Conservation (phyloP, 2,797 vertebrate species). For the Pterois miles region DNA sequence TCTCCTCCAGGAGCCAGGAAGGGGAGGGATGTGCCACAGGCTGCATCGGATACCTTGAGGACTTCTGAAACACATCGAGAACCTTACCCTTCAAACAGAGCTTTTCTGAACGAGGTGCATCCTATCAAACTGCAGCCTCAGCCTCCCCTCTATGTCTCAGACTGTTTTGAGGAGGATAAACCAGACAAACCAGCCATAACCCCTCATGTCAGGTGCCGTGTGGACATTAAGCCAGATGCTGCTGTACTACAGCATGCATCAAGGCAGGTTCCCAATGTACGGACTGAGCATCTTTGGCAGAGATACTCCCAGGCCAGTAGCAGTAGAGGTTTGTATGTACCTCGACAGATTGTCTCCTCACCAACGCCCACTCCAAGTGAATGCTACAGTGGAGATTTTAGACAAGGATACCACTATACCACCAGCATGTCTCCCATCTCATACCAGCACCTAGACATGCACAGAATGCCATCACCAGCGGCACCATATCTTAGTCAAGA, state of each 20-base stretch:
- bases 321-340: slow-evolving; percentile 87
- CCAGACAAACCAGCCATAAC: slow-evolving; percentile 79
- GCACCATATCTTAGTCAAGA: slow-evolving; percentile 85
- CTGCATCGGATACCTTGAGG: slow-evolving; percentile 76
- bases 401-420: slow-evolving; percentile 83
- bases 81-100: slow-evolving; percentile 80
- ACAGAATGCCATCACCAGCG: slow-evolving; percentile 84
- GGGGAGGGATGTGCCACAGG: slow-evolving; percentile 81
- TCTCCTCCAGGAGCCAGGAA: slow-evolving; percentile 81
- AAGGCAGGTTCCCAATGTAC: slow-evolving; percentile 76
- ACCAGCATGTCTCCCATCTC: slow-evolving; percentile 83
- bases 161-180: slow-evolving; percentile 85
- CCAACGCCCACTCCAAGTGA: slow-evolving; percentile 93
- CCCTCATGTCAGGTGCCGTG: slow-evolving; percentile 92
- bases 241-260: slow-evolving; percentile 89
- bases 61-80: slow-evolving; percentile 81
- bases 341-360: slow-evolving; percentile 83
- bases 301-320: slow-evolving; percentile 80
- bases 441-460: slow-evolving; percentile 81
- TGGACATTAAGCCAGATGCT: slow-evolving; percentile 96
- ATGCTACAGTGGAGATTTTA: slow-evolving; percentile 89
- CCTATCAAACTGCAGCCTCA: slow-evolving; percentile 96
- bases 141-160: slow-evolving; percentile 89
- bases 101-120: slow-evolving; percentile 94
- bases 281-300: slow-evolving; percentile 83